These are phyloP conservation scores for Willisornis vidua DNA, from an alignment of 2,113 vertebrate species.

Conservation along the genomic window DNA sequence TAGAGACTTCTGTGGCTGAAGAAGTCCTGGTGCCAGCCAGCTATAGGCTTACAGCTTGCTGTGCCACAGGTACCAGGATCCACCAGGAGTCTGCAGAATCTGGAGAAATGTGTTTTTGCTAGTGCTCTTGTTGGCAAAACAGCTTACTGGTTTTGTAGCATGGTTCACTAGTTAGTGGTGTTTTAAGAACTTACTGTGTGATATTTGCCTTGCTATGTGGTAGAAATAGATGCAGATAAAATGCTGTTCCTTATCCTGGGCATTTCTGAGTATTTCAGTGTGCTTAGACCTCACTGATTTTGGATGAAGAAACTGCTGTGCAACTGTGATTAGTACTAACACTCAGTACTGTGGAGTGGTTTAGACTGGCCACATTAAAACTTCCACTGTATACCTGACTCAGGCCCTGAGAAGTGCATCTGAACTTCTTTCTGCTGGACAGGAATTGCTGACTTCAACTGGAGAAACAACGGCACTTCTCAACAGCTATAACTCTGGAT, in stretches of 20 bases:
- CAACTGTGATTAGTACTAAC: neutral
- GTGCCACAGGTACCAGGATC: neutral
- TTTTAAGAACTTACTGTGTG: neutral
- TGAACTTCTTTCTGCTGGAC: neutral
- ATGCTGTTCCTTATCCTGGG: neutral
- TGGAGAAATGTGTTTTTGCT: neutral
- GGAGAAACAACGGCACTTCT: neutral
- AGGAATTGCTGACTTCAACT: neutral
- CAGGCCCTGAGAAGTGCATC: neutral
- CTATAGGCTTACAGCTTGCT: neutral
- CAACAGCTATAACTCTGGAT: neutral
- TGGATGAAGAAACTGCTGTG: neutral
- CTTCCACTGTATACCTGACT: neutral
- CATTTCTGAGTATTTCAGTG: rapidly evolving
- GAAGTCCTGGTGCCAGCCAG: neutral
- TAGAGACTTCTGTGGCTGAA: neutral
- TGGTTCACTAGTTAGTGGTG: neutral
- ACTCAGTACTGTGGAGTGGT: neutral
- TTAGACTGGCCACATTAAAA: neutral
- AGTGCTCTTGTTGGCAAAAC: neutral
- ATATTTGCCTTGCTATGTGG: neutral
- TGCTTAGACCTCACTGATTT: neutral
- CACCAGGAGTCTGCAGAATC: neutral
- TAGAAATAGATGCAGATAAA: neutral
- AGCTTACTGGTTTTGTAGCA: neutral